Percentiles rank a stretch among this genome's conserved stretches.
Evolutionary conservation across 2,888 invertebrate genomes (phyloP).

Genomic region (Ferdinandea cuprea): DNA sequence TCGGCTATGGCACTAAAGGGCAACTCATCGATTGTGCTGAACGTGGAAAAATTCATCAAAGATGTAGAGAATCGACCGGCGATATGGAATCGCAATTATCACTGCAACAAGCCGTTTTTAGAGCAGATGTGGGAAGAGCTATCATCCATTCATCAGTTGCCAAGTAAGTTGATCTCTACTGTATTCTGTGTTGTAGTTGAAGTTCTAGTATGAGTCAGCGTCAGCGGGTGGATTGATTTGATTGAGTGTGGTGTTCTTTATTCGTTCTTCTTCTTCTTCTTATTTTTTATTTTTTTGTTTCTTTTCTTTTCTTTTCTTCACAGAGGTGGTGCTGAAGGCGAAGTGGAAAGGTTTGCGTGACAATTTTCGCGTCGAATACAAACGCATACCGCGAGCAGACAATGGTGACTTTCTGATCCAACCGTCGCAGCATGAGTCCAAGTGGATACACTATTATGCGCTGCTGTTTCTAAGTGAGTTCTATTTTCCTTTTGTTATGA

Average conservation of each 20-base stretch:
- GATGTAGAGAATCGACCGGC: constrained; percentile 82
- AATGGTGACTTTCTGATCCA: constrained; percentile 82
- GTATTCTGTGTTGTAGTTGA: no score
- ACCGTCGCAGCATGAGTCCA: constrained; percentile 82
- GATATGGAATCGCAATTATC: constrained; percentile 83
- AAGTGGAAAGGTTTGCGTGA: constrained; percentile 83
- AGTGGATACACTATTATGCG: constrained; percentile 83
- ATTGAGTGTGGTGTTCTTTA: constrained; percentile 17
- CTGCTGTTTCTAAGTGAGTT: constrained; percentile 82
- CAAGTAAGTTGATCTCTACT: constrained; percentile 78
- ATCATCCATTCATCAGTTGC: constrained; percentile 81
- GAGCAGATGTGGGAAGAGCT: constrained; percentile 83
- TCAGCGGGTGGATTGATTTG: no score
- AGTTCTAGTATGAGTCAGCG: constrained; percentile 25
- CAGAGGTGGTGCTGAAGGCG: constrained; percentile 82
- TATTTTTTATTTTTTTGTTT: constrained; percentile 17
- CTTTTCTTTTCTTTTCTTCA: constrained; percentile 43
- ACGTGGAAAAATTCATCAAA: constrained; percentile 82
- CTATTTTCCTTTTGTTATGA: neutral
- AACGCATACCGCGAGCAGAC: constrained; percentile 82
- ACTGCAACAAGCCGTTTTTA: constrained; percentile 82
- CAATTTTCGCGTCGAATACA: constrained; percentile 83
- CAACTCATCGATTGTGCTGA: constrained; percentile 81
- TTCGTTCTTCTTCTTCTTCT: no score
- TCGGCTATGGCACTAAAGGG: constrained; percentile 80